Evolutionary conservation across 2,797 vertebrate species (phyloP), one percentile per base, ranked within the genome.

Genomic region (Lepus townsendii): DNA sequence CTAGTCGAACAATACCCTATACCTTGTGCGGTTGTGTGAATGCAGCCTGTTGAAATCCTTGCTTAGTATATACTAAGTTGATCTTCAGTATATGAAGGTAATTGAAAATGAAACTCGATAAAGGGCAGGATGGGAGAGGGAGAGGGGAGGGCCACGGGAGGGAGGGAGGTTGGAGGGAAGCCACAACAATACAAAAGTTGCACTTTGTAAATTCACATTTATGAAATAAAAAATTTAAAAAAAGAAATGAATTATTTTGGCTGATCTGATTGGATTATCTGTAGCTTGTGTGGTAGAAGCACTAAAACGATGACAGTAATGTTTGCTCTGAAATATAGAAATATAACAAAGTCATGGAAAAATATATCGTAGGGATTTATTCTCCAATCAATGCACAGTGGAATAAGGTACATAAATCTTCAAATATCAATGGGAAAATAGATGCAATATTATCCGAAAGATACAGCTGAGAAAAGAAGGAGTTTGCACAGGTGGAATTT

Each of bases 391-490:
- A 88, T 91, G 1, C 69, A 76, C 38, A 84, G 72, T 94, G 83
- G 93, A 96, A 96, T 90, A 88, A 57, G 2, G 35, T 65, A 17
- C 30, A 95, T 93, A 88, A 91, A 90, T 95, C 32, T 86, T 79
- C 72, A 96, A 76, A n/a, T 68, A 83, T 88, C 72, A 82, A 13
- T 77, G 42, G 24, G 68, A 90, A 91, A 85, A 88, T 50, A 73
- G 52, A 42, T 17, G 38, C 1, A 92, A 65, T 78, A 68, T 52
- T 85, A n/a, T 47, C 16, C 85, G 35, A 90, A 76, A 92, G 38
- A 87, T 75, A 78, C 4, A 30, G 20, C 16, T 60, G 47, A 93
- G 35, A 76, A 88, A 83, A 83, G 32, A 86, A 82, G 11, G 4
- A 19, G 14, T 85, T 57, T 65, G 0, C 38, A 60, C 3, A 75